Evolutionary conservation across 2,888 invertebrate genomes (phyloP), one percentile per base, ranked within the genome.

Genomic region (Orchesellides sinensis): DNA sequence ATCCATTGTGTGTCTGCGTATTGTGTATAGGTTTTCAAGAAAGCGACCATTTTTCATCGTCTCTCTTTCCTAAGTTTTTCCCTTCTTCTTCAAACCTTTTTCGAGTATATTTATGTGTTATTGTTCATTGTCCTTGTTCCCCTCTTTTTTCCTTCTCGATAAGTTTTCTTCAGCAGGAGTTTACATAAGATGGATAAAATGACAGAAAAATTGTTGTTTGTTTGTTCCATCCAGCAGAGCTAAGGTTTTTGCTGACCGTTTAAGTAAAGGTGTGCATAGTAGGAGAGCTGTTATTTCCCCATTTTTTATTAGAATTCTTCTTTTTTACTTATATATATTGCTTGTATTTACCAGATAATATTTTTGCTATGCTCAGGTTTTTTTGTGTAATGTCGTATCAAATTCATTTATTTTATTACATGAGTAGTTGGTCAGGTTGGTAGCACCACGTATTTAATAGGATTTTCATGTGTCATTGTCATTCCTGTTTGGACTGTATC

Each of bases 201-300:
- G 73, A 81, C 80, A 81, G 73, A 68, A 74, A 81, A 74, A 81
- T 81, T 74, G 79, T 65, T 79, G 81, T 81, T 80, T 82, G 82
- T 82, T 82, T 82, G 75, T 70, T 82, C 82, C 82, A 75, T 82
- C 82, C 82, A 82, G 82, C 82, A 70, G 82, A 70, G 82, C 61
- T 54, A 81, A 61, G 69, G 63, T 74, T 82, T 77, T 74, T 63
- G 52, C 61, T 82, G 75, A 74, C 74, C 82, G 65, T 82, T 82
- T 70, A n/a, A 73, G 65, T 81, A 17, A 59, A 65, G 40, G 80
- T 77, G 59, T 68, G 40, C 49, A 19, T 54, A 35, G 8, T 19
- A 49, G 17, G 66, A 29, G 47, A 66, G 66, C 32, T 40, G 40
- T 14, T 40, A 40, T 40, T 40, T 40, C 40, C n/a, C n/a, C 14